These are phyloP conservation scores for Martes martes DNA, from an alignment of 2,113 vertebrate species.

Conservation along the genomic window DNA sequence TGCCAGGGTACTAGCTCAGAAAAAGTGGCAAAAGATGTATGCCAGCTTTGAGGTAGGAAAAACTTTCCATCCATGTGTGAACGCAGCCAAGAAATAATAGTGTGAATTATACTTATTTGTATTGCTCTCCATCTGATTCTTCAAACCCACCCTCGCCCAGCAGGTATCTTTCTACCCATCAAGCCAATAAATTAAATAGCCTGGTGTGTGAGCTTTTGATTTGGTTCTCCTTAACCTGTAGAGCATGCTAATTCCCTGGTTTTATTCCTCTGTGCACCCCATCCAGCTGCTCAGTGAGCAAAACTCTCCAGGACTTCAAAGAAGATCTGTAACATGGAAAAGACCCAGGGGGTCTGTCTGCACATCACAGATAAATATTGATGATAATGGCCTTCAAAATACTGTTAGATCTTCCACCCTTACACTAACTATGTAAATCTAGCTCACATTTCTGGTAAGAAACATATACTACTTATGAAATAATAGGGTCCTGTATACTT, in stretches of 20 bases:
- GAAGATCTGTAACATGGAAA: constrained; percentile 3
- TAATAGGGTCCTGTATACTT: not conserved
- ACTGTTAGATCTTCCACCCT: not conserved
- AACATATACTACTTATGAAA: not conserved
- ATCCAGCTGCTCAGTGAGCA: not conserved
- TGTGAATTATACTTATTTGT: constrained; percentile 49
- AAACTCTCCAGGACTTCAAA: constrained; percentile 58
- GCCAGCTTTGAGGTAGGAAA: not conserved
- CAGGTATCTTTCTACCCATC: constrained; percentile 45
- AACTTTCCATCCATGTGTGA: not conserved
- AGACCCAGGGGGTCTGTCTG: constrained; percentile 38
- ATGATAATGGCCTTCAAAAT: constrained; percentile 29
- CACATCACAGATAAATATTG: constrained; percentile 17
- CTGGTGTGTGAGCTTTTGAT: constrained; percentile 59
- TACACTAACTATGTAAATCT: not conserved
- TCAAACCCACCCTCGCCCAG: constrained; percentile 54
- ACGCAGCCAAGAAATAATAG: constrained; percentile 27
- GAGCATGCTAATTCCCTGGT: constrained; percentile 38
- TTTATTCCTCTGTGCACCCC: constrained; percentile 29
- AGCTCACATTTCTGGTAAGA: not conserved
- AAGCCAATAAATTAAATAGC: constrained; percentile 47
- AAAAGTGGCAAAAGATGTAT: not conserved
- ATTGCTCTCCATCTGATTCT: constrained; percentile 49
- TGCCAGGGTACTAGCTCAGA: constrained; percentile 22
- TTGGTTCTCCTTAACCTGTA: not conserved